Conservation (phyloP, 92 coral and sea anemone genomes). For the Palythoa heliodiscus region DNA sequence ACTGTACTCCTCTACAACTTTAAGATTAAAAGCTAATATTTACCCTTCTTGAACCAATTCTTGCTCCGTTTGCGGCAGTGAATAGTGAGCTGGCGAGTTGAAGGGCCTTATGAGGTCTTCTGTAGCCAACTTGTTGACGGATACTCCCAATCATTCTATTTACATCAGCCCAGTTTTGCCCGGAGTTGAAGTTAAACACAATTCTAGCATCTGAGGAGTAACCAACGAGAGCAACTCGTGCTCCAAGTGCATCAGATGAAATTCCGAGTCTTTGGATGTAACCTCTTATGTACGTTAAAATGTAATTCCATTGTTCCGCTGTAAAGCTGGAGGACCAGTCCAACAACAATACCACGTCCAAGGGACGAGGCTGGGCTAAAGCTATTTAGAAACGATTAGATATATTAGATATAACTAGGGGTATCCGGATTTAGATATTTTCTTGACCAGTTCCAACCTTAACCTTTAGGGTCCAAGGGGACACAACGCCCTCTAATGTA, state of each 20-base stretch:
- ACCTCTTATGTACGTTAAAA: slow-evolving; percentile 3
- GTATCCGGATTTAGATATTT: too few species aligned
- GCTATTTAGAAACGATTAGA: not conserved
- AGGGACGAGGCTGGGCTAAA: not conserved
- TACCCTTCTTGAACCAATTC: slow-evolving; percentile 30
- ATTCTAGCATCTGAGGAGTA: slow-evolving; percentile 14
- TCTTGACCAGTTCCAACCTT: too few species aligned
- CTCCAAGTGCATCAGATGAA: slow-evolving; percentile 13
- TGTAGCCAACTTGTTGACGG: slow-evolving; percentile 5
- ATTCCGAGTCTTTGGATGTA: slow-evolving; percentile 1
- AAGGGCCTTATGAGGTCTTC: slow-evolving; percentile 6
- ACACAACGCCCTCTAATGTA: too few species aligned
- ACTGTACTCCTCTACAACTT: not conserved
- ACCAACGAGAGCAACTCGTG: slow-evolving; percentile 32
- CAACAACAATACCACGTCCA: slow-evolving; percentile 9
- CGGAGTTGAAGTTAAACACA: slow-evolving; percentile 16
- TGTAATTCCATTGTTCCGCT: slow-evolving; percentile 5
- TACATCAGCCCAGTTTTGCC: slow-evolving; percentile 8
- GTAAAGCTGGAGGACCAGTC: slow-evolving; percentile 28
- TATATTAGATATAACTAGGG: not conserved
- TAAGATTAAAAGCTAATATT: not conserved
- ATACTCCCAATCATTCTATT: not conserved
- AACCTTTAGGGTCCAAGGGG: too few species aligned
- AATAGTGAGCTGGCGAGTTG: slow-evolving; percentile 16
- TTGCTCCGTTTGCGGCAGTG: slow-evolving; percentile 15